Base-by-base conservation (phyloP, 2,797 vertebrate species). In the Gymnoscopelus braueri region DNA sequence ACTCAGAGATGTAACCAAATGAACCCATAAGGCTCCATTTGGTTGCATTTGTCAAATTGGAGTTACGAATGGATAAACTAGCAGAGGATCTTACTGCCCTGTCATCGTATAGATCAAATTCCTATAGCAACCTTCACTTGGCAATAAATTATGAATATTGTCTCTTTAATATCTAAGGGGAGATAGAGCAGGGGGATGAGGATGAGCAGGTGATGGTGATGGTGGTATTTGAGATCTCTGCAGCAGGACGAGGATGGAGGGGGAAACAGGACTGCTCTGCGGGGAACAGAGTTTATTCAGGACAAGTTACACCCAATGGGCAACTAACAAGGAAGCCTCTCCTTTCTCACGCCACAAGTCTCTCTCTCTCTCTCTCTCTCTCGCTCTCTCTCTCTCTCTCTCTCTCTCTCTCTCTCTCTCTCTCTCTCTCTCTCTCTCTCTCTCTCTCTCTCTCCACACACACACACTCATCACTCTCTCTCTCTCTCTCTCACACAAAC, bases 281-380 rank as follows among this genome's bases (percentile, higher is more conserved):
- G 76, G 89, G 80, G 85, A 93, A 90, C 73, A 54, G 79, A 88
- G 90, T 93, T 88, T 88, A 93, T 87, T 78, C 83, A 90, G 87
- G 76, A 66, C 78, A 69, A 65, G 84, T 82, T 84, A 83, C 86
- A 83, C 86, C 88, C 90, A 81, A 61, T 78, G 39, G 75, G 77
- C 67, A 84, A 56, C 77, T 66, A 65, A 68, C 74, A 82, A 63
- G 69, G 32, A 49, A 49, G 78, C 65, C 44, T 24, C 53, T 32
- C 19, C 58, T 69, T 56, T 67, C 52, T 62, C 64, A 53, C 29
- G 50, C 49, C 3, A 24, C 35, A 14, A 65, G 50, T 75, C 49
- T 74, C 82, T 87, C 73, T 76, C 86, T 55, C 53, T 4, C 26
- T 35, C 56, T 56, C 19, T 19, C 19, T 19, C 19, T 19, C 19